Conservation (phyloP, 2,888 invertebrate genomes). For the Lottia scabra region DNA sequence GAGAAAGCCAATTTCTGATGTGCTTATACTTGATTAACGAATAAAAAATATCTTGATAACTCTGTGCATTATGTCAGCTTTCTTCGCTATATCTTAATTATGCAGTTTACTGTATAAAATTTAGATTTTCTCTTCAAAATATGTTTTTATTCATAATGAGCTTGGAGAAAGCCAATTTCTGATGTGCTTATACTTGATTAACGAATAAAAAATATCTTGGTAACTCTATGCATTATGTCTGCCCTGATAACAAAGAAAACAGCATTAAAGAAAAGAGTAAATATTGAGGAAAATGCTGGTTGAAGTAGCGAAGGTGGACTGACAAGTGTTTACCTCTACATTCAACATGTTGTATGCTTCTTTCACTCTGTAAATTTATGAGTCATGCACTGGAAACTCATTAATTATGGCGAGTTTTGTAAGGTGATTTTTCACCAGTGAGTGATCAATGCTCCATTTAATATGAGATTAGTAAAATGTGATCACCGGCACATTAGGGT, state of each 20-base stretch:
- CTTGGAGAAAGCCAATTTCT: too few relatives aligned
- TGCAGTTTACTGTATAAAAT: too few relatives aligned
- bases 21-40: too few relatives aligned
- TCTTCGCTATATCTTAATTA: too few relatives aligned
- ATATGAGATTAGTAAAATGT: background rate
- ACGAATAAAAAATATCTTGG: too few relatives aligned
- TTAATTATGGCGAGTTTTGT: background rate
- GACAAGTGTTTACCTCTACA: background rate
- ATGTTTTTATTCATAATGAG: too few relatives aligned
- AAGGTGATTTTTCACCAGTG: background rate
- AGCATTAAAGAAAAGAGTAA: background rate
- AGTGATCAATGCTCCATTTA: background rate
- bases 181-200: too few relatives aligned
- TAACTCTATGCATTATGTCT: background rate
- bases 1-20: too few relatives aligned
- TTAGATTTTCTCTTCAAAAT: too few relatives aligned
- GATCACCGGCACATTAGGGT: background rate
- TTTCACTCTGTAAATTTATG: slow-evolving; percentile 1
- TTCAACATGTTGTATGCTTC: slow-evolving; percentile 3
- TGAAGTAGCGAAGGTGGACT: background rate
- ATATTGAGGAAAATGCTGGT: background rate
- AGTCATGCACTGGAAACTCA: background rate
- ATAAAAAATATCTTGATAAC: too few relatives aligned
- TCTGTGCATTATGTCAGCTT: background rate
- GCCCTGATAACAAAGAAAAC: background rate